phyloP scores from a whole-genome alignment of 2,113 vertebrate genomes.

The Bubo blakistoni region DNA sequence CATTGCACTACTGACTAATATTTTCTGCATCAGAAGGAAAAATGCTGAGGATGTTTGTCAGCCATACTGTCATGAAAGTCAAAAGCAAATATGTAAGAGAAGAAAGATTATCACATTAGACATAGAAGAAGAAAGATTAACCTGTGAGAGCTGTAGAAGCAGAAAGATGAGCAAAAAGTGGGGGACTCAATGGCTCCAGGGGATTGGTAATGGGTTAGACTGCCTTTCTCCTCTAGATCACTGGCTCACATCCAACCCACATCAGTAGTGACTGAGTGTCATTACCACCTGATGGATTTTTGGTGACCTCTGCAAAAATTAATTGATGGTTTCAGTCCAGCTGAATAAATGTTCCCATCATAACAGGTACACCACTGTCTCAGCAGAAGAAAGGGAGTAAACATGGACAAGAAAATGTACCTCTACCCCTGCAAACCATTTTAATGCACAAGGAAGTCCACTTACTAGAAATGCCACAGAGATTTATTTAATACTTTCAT shows the following conservation, averaged over 20 bases:
- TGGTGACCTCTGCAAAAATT: conserved; percentile 50
- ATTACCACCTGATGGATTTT: conserved; percentile 63
- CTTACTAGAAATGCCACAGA: background rate
- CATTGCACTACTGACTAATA: conserved; percentile 17
- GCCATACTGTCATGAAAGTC: conserved; percentile 34
- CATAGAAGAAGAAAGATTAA: conserved; percentile 60
- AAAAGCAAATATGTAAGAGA: conserved; percentile 57
- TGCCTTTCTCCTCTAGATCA: conserved; percentile 51
- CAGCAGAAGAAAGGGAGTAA: background rate
- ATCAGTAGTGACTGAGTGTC: conserved; percentile 51
- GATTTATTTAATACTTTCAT: background rate
- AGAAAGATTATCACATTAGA: conserved; percentile 65
- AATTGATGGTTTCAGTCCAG: conserved; percentile 46
- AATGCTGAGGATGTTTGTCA: conserved; percentile 52
- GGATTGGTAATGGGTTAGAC: conserved; percentile 42
- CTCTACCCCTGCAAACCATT: background rate
- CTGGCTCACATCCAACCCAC: conserved; percentile 53
- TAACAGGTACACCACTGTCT: background rate
- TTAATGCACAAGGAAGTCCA: background rate
- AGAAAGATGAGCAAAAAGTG: conserved; percentile 62
- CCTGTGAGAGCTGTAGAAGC: conserved; percentile 34
- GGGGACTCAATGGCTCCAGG: conserved; percentile 8
- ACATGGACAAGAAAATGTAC: background rate
- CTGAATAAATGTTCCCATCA: conserved; percentile 42
- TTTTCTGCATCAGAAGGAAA: conserved; percentile 25